phyloP scores from a whole-genome alignment of 2,797 vertebrate species.

The Sylvilagus floridanus region DNA sequence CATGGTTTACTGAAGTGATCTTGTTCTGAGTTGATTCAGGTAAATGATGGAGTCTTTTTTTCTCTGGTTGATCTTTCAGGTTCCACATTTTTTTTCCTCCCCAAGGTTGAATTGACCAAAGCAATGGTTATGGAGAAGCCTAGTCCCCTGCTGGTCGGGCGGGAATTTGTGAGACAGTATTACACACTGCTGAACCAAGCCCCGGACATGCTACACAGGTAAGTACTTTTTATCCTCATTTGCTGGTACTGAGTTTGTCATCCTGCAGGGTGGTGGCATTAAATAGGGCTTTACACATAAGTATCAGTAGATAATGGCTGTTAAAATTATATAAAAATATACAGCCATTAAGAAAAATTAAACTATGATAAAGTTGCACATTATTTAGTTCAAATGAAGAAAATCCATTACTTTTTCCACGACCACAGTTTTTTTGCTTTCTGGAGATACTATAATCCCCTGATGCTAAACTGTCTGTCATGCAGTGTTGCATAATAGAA shows the following conservation, averaged over 20 bases:
- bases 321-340: background rate
- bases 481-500: background rate
- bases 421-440: background rate
- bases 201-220: slow-evolving; percentile 98
- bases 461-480: background rate
- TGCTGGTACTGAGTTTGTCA: too few relatives aligned
- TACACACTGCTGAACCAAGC: slow-evolving; percentile 99
- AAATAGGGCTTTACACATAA: background rate
- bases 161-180: slow-evolving; percentile 99
- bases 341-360: background rate
- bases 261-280: background rate
- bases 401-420: background rate
- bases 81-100: slow-evolving; percentile 23
- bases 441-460: background rate
- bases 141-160: slow-evolving; percentile 99
- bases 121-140: slow-evolving; percentile 99
- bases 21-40: background rate
- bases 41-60: background rate
- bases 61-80: background rate
- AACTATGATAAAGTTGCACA: background rate
- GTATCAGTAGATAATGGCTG: background rate
- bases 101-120: slow-evolving; percentile 98
- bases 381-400: slow-evolving; percentile 2
- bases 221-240: background rate
- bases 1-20: background rate